Conservation (phyloP, 2,888 invertebrate species). For the Apantesis nais region DNA sequence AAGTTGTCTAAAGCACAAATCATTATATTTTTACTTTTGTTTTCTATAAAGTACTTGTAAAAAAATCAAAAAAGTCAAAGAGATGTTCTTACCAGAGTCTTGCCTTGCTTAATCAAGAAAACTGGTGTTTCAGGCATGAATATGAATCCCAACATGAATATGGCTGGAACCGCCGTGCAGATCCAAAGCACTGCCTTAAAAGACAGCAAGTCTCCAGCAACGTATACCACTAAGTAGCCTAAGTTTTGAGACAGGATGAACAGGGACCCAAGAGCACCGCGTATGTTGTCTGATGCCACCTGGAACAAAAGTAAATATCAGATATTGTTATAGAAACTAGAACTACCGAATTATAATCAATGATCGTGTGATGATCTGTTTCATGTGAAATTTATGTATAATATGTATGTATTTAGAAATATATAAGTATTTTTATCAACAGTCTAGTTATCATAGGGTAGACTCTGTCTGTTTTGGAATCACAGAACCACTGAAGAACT, state of each 20-base stretch:
- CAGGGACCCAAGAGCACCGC: conserved; percentile 78
- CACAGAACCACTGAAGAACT: too few species aligned
- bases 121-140: conserved; percentile 82
- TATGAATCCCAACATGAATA: conserved; percentile 70
- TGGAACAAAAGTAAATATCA: conserved; percentile 38
- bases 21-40: neutral
- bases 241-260: conserved; percentile 80
- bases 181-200: conserved; percentile 76
- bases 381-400: too few species aligned
- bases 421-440: too few species aligned
- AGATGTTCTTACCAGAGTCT: conserved; percentile 64
- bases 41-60: too few species aligned
- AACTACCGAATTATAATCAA: too few species aligned
- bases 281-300: conserved; percentile 78
- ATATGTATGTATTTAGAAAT: too few species aligned
- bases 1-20: neutral
- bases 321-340: too few species aligned
- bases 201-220: conserved; percentile 73
- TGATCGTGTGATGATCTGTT: too few species aligned
- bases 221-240: conserved; percentile 78
- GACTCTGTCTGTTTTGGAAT: too few species aligned
- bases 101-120: conserved; percentile 78
- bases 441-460: too few species aligned
- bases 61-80: neutral
- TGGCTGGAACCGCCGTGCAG: conserved; percentile 71